Conservation (phyloP, 2,888 invertebrate species). For the Tipula vernalis region DNA sequence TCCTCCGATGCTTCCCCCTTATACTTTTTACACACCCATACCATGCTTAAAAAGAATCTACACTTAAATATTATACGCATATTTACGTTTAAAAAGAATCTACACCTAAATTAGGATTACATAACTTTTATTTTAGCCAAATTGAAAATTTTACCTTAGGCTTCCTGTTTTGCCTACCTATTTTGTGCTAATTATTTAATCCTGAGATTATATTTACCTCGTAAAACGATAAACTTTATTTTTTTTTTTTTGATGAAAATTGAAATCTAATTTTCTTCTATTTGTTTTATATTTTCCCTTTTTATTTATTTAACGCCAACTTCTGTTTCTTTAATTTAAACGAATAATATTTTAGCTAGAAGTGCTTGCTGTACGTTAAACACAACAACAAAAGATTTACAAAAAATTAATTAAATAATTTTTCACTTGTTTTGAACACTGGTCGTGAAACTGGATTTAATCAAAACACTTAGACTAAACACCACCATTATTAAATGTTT, state of each 20-base stretch:
- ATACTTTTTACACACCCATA: too few relatives aligned
- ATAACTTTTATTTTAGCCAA: neutral
- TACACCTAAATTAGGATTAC: neutral
- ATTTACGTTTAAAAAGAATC: neutral
- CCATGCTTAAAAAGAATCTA: too few relatives aligned
- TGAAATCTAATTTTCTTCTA: neutral
- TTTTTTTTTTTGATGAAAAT: neutral
- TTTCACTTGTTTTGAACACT: too few relatives aligned
- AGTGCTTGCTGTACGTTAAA: too few relatives aligned
- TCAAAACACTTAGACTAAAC: too few relatives aligned
- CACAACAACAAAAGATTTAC: too few relatives aligned
- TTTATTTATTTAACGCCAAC: neutral
- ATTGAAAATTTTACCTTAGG: neutral
- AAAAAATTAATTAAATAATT: too few relatives aligned
- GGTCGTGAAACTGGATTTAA: too few relatives aligned
- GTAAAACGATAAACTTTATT: neutral
- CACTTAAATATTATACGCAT: neutral
- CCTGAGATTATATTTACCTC: neutral
- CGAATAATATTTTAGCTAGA: too few relatives aligned
- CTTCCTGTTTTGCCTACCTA: neutral
- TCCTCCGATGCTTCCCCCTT: too few relatives aligned
- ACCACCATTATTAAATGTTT: too few relatives aligned
- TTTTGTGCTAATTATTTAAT: neutral
- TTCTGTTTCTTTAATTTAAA: neutral
- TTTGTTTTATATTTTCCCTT: neutral